A percentile compares a stretch with the other conserved stretches of the same genome.
These are phyloP conservation scores for Cyprinus carpio DNA, from an alignment of 2,113 vertebrate genomes.

Conservation along the genomic window DNA sequence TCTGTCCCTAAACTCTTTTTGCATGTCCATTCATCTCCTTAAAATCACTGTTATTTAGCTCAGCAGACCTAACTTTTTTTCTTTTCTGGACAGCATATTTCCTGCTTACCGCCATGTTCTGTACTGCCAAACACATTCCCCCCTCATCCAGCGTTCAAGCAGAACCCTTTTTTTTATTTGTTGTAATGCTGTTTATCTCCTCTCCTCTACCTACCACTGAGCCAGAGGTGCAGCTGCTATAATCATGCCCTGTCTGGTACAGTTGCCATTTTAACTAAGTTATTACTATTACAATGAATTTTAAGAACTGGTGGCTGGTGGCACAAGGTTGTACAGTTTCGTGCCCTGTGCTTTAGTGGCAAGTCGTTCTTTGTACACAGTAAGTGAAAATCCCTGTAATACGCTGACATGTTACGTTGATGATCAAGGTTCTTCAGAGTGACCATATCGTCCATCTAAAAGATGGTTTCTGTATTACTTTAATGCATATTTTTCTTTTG, in stretches of 20 bases:
- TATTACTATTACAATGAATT: conserved; percentile 71
- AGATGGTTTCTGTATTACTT: conserved; percentile 68
- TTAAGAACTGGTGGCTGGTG: conserved; percentile 57
- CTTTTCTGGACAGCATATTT: conserved; percentile 6
- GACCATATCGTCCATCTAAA: conserved; percentile 68
- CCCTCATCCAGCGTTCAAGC: conserved; percentile 30
- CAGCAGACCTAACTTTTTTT: background rate
- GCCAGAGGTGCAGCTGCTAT: conserved; percentile 66
- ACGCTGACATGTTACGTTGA: conserved; percentile 63
- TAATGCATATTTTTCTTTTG: conserved; percentile 70
- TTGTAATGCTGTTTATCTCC: conserved; percentile 44
- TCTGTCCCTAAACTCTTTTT: background rate
- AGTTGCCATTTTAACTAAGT: conserved; percentile 67
- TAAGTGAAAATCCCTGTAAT: conserved; percentile 69
- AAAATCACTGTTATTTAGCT: conserved; percentile 18
- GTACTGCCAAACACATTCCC: conserved; percentile 24
- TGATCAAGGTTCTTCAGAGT: conserved; percentile 67
- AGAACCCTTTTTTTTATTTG: conserved; percentile 40
- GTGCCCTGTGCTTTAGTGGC: conserved; percentile 58
- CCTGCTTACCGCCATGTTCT: conserved; percentile 27
- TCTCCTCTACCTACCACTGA: conserved; percentile 59
- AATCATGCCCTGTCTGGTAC: conserved; percentile 73
- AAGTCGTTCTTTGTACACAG: conserved; percentile 62
- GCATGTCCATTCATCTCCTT: conserved; percentile 8
- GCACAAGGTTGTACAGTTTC: conserved; percentile 59